Evolutionary conservation across 2,797 vertebrate genomes (phyloP).

Genomic region (Periophthalmus magnuspinnatus): DNA sequence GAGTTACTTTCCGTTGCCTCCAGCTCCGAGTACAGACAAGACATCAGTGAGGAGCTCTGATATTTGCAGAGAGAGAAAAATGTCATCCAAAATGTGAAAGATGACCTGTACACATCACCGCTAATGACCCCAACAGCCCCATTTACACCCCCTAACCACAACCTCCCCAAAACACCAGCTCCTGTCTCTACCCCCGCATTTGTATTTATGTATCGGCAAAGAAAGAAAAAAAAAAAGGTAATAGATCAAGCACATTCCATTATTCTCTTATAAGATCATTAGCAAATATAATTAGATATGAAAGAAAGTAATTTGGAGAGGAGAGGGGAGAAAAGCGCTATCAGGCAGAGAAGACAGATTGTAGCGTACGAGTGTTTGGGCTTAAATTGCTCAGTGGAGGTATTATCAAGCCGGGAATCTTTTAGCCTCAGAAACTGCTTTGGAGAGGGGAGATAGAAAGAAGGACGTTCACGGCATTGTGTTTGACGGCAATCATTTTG

Average conservation of each 20-base stretch:
- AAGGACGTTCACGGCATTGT: constrained; percentile 60
- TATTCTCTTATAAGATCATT: constrained; percentile 87
- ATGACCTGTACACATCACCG: constrained; percentile 72
- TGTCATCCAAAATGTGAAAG: constrained; percentile 72
- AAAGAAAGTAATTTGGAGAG: constrained; percentile 85
- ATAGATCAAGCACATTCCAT: constrained; percentile 87
- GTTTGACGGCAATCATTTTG: constrained; percentile 48
- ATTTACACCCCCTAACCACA: constrained; percentile 71
- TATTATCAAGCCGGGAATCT: constrained; percentile 80
- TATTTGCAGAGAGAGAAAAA: constrained; percentile 67
- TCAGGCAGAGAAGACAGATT: constrained; percentile 86
- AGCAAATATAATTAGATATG: constrained; percentile 87
- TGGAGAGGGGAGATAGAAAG: constrained; percentile 67
- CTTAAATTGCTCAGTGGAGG: constrained; percentile 84
- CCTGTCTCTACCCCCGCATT: constrained; percentile 75
- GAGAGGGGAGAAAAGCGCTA: constrained; percentile 83
- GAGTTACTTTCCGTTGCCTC: neutral
- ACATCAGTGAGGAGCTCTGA: constrained; percentile 48
- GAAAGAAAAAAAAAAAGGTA: constrained; percentile 78
- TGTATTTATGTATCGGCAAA: constrained; percentile 82
- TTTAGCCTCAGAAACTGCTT: constrained; percentile 79
- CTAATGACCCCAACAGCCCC: constrained; percentile 74
- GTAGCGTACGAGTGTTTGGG: constrained; percentile 83
- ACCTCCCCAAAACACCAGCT: constrained; percentile 72
- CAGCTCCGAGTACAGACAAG: constrained; percentile 13